A percentile compares a stretch with the other conserved stretches of the same genome.
Conservation (phyloP, 1,140 invertebrate species). For the Onthophagus taurus region DNA sequence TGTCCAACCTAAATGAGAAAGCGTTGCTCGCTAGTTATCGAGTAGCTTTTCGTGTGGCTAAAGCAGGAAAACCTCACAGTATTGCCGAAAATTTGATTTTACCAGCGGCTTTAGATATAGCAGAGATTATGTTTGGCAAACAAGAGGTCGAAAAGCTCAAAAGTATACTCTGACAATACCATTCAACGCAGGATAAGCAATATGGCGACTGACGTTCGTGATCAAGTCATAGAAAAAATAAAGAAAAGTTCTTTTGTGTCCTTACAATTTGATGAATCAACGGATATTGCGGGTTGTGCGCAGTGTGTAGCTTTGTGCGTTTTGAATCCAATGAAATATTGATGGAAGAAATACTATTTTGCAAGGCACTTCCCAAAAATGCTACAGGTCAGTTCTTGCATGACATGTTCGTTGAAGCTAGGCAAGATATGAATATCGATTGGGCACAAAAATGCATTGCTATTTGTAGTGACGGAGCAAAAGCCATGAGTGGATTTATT, state of each 20-base stretch:
- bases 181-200: conserved; percentile 26
- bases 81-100: conserved; percentile 24
- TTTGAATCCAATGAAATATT: conserved; percentile 22
- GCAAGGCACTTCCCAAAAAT: conserved; percentile 22
- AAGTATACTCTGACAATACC: conserved; percentile 27
- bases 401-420: conserved; percentile 23
- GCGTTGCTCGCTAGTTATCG: conserved; percentile 18
- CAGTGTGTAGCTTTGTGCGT: conserved; percentile 21
- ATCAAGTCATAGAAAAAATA: conserved; percentile 21
- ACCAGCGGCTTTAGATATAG: conserved; percentile 27
- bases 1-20: conserved; percentile 19
- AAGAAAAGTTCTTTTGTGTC: conserved; percentile 7
- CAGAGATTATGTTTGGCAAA: conserved; percentile 20
- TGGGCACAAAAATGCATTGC: conserved; percentile 23
- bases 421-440: conserved; percentile 18
- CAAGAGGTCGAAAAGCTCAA: conserved; percentile 22
- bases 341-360: conserved; percentile 28
- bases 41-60: conserved; percentile 24
- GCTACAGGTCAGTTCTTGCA: conserved; percentile 22
- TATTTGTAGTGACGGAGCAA: conserved; percentile 34
- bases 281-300: conserved; percentile 3
- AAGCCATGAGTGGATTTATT: conserved; percentile 33
- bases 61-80: conserved; percentile 24
- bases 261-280: conserved; percentile 12
- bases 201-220: conserved; percentile 21